Percentiles rank a stretch among this genome's conserved stretches.
These are phyloP conservation scores for Phragmatobia fuliginosa DNA, from an alignment of 2,888 invertebrate genomes.

Conservation along the genomic window DNA sequence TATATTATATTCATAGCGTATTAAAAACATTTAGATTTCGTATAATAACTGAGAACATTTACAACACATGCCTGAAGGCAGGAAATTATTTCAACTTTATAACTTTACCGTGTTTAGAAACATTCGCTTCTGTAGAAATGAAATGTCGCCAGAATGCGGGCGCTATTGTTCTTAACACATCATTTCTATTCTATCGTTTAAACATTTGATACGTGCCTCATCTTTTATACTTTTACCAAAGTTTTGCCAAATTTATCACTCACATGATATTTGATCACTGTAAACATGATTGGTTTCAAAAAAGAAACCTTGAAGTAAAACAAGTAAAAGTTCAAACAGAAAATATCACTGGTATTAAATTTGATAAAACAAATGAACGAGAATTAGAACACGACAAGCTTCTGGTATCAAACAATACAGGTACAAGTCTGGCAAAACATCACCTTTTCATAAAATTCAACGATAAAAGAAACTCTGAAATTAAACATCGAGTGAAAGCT, in stretches of 20 bases:
- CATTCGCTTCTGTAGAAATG: constrained; percentile 38
- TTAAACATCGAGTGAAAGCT: constrained; percentile 9
- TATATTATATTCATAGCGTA: constrained; percentile 21
- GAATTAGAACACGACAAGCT: neutral
- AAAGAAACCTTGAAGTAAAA: neutral
- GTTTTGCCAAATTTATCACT: no score
- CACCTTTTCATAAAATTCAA: constrained; percentile 11
- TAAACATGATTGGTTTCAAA: no score
- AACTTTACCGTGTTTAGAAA: constrained; percentile 41
- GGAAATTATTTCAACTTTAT: constrained; percentile 39
- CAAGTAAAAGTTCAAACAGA: neutral
- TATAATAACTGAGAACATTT: constrained; percentile 26
- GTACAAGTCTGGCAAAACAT: neutral
- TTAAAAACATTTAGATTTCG: constrained; percentile 27
- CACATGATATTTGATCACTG: no score
- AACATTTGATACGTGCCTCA: constrained; percentile 53
- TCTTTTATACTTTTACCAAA: constrained; percentile 39
- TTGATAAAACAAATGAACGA: neutral
- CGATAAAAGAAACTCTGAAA: constrained; percentile 1
- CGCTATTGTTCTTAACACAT: constrained; percentile 63
- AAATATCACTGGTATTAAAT: neutral
- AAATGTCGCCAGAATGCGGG: constrained; percentile 64
- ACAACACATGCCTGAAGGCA: constrained; percentile 26
- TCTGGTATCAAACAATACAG: neutral
- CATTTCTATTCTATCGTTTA: constrained; percentile 56